A percentile compares a stretch with the other conserved stretches of the same genome.
Conservation (phyloP, 2,113 vertebrate genomes). For the Elaphurus davidianus region DNA sequence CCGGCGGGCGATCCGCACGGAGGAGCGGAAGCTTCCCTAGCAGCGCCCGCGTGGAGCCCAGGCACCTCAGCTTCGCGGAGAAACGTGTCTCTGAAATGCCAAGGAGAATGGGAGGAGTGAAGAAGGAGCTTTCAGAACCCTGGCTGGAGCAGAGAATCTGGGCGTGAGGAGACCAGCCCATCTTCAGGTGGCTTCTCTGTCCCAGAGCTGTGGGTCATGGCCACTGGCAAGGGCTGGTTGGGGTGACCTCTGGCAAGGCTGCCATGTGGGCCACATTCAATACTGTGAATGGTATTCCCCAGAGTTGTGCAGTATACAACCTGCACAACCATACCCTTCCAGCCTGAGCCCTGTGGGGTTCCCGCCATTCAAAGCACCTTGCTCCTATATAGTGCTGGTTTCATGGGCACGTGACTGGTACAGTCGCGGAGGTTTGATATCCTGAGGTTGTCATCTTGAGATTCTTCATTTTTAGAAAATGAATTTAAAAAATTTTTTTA, state of each 20-base stretch:
- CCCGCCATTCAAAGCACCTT: neutral
- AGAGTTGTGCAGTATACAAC: neutral
- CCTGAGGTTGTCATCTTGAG: neutral
- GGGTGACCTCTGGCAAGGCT: neutral
- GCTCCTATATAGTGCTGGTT: neutral
- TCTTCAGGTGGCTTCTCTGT: neutral
- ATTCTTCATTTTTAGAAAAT: neutral
- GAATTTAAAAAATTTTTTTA: neutral
- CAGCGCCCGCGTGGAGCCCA: neutral
- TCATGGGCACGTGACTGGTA: fast-evolving
- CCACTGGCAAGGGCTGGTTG: neutral
- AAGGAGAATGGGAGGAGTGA: neutral
- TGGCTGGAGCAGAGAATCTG: neutral
- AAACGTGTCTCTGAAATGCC: slow-evolving; percentile 34
- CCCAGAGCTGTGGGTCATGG: neutral
- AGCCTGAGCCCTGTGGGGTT: neutral
- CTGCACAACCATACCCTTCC: neutral
- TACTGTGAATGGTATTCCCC: neutral
- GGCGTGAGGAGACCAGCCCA: neutral
- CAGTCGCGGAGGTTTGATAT: neutral
- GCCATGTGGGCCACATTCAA: neutral
- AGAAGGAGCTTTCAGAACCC: neutral
- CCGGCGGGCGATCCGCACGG: slow-evolving; percentile 33
- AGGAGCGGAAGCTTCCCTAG: slow-evolving; percentile 57
- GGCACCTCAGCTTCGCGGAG: neutral